Percentiles rank a stretch among this genome's conserved stretches.
These are phyloP conservation scores for Sphyrna mokarran DNA, from an alignment of 2,113 vertebrate species.

Conservation along the genomic window DNA sequence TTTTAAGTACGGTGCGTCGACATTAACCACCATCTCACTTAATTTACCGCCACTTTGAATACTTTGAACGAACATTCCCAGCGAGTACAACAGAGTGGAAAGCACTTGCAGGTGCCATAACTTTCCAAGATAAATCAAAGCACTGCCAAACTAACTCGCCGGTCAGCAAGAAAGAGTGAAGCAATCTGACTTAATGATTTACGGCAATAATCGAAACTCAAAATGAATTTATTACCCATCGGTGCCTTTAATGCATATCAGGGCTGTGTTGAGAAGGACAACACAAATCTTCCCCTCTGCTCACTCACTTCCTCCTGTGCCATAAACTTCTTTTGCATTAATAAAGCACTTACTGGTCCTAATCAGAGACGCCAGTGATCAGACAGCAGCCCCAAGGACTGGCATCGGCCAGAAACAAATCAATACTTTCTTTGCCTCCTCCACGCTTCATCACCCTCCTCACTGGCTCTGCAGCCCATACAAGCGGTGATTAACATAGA, in stretches of 20 bases:
- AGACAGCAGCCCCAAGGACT: background rate
- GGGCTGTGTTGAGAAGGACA: background rate
- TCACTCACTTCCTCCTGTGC: background rate
- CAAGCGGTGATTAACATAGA: background rate
- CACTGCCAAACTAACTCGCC: background rate
- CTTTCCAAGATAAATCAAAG: background rate
- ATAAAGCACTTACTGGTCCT: background rate
- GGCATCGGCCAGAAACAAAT: background rate
- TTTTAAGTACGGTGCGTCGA: background rate
- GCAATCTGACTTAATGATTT: background rate
- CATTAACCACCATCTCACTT: background rate
- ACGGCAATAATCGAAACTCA: background rate
- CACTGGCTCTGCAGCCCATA: background rate
- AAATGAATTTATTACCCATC: background rate
- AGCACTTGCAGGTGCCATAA: background rate
- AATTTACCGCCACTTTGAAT: background rate
- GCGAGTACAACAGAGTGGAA: background rate
- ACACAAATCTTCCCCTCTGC: background rate
- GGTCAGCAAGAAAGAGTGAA: background rate
- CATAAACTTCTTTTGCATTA: background rate
- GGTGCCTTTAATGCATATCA: background rate
- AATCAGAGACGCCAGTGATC: background rate
- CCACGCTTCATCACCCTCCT: background rate
- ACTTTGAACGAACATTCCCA: background rate
- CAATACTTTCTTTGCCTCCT: background rate